Conservation (phyloP, 2,797 vertebrate species). For the Gallinago nigripennis region DNA sequence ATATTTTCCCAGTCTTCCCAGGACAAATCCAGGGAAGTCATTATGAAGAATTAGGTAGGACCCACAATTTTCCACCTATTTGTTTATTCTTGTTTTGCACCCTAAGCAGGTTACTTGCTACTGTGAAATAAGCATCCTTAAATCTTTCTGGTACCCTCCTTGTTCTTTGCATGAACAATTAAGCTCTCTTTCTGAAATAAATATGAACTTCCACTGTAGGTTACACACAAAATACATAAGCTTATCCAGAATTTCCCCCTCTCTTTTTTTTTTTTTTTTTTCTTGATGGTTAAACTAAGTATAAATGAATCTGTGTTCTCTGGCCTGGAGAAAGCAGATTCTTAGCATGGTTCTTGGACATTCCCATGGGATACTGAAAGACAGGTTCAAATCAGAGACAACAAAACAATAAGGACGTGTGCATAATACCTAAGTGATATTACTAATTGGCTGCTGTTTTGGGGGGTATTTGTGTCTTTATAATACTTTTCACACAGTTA, state of each 20-base stretch:
- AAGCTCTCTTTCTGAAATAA: neutral
- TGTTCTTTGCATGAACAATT: neutral
- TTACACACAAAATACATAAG: neutral
- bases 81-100: neutral
- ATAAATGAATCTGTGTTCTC: neutral
- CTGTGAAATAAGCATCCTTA: neutral
- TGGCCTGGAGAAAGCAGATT: neutral
- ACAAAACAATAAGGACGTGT: neutral
- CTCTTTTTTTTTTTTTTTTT: neutral
- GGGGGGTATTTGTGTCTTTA: neutral
- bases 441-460: neutral
- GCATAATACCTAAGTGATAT: neutral
- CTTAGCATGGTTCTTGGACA: neutral
- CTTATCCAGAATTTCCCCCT: neutral
- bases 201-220: neutral
- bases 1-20: neutral
- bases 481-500: neutral
- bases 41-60: neutral
- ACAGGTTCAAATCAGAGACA: neutral
- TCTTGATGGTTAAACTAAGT: neutral
- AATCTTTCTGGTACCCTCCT: accelerated
- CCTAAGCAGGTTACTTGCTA: neutral
- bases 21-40: neutral
- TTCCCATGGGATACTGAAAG: neutral
- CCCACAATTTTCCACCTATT: neutral